Conservation (phyloP, 2,113 vertebrate genomes). For the Sialia sialis region DNA sequence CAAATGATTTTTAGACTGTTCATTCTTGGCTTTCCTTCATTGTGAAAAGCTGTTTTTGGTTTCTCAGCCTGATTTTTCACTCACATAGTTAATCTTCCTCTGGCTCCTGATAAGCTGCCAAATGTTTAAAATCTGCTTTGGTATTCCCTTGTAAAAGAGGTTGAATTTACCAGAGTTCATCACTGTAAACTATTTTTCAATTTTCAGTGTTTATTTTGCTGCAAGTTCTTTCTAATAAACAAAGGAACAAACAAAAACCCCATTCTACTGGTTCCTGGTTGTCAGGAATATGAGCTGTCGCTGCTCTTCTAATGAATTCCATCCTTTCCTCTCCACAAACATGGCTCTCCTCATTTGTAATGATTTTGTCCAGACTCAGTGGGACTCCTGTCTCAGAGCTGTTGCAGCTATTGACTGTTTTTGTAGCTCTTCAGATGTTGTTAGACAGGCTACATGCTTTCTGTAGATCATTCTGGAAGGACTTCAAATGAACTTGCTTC, state of each 20-base stretch:
- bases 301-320: conserved; percentile 18
- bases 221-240: neutral
- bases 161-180: conserved; percentile 30
- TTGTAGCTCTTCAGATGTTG: neutral
- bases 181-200: conserved; percentile 17
- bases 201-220: conserved; percentile 43
- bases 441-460: neutral
- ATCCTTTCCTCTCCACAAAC: conserved; percentile 15
- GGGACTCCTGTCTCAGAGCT: conserved; percentile 1
- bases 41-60: conserved; percentile 47
- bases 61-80: conserved; percentile 59
- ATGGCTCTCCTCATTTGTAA: neutral
- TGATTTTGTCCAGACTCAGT: neutral
- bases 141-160: conserved; percentile 49
- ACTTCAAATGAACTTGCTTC: neutral
- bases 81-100: conserved; percentile 56
- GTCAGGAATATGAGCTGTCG: neutral
- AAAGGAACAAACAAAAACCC: neutral
- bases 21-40: conserved; percentile 11
- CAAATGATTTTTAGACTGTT: conserved; percentile 20
- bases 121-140: conserved; percentile 48
- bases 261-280: neutral
- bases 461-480: neutral
- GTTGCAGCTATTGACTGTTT: neutral
- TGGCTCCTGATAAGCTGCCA: conserved; percentile 57